Percentiles rank a stretch among this genome's conserved stretches.
Conservation (phyloP, 2,797 vertebrate genomes). For the Rhynchonycteris naso region DNA sequence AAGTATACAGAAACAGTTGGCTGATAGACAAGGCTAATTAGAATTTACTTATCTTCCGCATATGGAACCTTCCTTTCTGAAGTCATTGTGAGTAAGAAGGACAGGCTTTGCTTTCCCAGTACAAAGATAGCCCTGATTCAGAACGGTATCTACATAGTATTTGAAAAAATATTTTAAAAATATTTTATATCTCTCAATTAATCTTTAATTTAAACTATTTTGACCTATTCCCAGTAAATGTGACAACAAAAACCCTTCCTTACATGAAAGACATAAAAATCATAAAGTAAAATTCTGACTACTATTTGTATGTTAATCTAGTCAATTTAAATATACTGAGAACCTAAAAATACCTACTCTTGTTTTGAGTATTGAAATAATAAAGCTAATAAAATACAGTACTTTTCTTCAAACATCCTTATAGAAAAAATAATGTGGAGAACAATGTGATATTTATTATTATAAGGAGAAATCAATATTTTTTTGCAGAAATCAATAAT, state of each 20-base stretch:
- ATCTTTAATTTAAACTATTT: slow-evolving; percentile 61
- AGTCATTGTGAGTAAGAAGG: background rate
- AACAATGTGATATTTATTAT: background rate
- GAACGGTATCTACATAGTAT: background rate
- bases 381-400: background rate
- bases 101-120: background rate
- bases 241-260: background rate
- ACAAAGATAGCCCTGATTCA: background rate
- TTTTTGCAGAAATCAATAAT: background rate
- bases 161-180: slow-evolving; percentile 35
- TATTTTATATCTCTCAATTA: slow-evolving; percentile 26
- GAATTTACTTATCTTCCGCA: slow-evolving; percentile 15
- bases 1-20: background rate
- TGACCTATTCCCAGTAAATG: slow-evolving; percentile 45
- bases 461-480: background rate
- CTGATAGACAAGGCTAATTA: slow-evolving; percentile 20
- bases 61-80: slow-evolving; percentile 19
- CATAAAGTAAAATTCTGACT: background rate
- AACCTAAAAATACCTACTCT: background rate
- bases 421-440: background rate
- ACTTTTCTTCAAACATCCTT: background rate
- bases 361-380: background rate
- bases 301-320: slow-evolving; percentile 31
- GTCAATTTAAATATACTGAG: background rate
- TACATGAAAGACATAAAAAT: slow-evolving; percentile 14